Evolutionary conservation across 2,113 vertebrate genomes (phyloP), one percentile per base, ranked within the genome.

Genomic region (Thryonomys swinderianus): DNA sequence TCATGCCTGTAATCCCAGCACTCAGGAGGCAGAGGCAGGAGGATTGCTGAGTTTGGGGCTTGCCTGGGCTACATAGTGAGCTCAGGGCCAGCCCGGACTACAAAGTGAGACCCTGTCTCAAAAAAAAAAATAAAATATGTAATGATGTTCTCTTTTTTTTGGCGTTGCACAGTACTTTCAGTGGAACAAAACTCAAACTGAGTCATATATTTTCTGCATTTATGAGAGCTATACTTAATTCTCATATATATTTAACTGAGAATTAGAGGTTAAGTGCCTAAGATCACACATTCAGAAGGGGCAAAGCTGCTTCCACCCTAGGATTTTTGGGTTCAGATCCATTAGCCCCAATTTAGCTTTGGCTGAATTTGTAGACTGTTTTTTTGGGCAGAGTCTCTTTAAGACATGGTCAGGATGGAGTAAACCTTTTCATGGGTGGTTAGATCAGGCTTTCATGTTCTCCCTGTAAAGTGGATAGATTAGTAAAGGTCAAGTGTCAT

Each of bases 331-430:
- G 53, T 85, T 20, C n/a, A 87, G 59, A 57, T 32, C 30, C 67
- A 37, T 64, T 66, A 45, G 55, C 59, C n/a, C 34, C 81, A 42
- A 10, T 85, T 80, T 23, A 81, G 53, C 59, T 53, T 66, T 62
- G 79, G 11, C 32, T 88, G 8, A 57, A 45, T 93, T 80, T 71
- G 42, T 88, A 96, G 85, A 87, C 16, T 62, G n/a, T 61, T 90
- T 90, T 73, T 37, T 45, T n/a, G 37, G 51, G 40, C 62, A 95
- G 45, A 53, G 30, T 66, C 76, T 89, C 67, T 85, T 80, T 92
- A 90, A 67, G 42, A 34, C 42, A 21, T 45, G 25, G 16, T 30
- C 67, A 61, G 21, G 78, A 51, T 66, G 21, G 55, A 45, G 69
- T 82, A 21, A 18, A 53, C 21, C 20, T 18, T 66, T 45, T 30